phyloP scores from a whole-genome alignment of 2,888 invertebrate species.

The Drosophila neonasuta region DNA sequence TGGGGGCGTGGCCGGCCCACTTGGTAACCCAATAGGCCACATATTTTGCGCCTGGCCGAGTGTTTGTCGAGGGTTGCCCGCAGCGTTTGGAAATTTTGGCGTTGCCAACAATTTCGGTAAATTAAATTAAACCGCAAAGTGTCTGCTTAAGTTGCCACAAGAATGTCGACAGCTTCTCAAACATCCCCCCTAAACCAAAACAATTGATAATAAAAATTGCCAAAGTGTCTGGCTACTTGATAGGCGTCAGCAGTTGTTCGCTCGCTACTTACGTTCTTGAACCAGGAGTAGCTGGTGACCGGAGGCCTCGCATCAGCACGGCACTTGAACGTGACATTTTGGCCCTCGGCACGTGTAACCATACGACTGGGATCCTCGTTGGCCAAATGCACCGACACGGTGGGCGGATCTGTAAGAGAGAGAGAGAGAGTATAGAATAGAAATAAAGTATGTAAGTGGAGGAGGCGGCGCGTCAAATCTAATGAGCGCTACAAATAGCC shows the following conservation, averaged over 20 bases:
- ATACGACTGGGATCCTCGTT: slow-evolving; percentile 86
- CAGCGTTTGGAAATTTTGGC: slow-evolving; percentile 31
- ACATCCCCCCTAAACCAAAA: slow-evolving; percentile 5
- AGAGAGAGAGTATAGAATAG: slow-evolving; percentile 11
- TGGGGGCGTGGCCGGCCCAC: slow-evolving; percentile 4
- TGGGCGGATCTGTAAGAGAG: slow-evolving; percentile 87
- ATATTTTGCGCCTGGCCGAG: slow-evolving; percentile 27
- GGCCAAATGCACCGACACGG: slow-evolving; percentile 87
- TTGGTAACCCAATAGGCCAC: slow-evolving; percentile 44
- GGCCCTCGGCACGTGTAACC: slow-evolving; percentile 86
- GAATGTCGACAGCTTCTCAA: slow-evolving; percentile 46
- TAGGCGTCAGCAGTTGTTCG: slow-evolving; percentile 60
- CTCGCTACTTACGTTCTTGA: slow-evolving; percentile 88
- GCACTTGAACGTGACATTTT: slow-evolving; percentile 90
- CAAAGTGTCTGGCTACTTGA: slow-evolving; percentile 53
- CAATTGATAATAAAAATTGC: slow-evolving; percentile 72
- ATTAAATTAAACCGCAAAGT: slow-evolving; percentile 77
- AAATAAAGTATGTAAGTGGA: slow-evolving; percentile 25
- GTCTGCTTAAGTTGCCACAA: slow-evolving; percentile 66
- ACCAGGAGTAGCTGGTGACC: slow-evolving; percentile 89
- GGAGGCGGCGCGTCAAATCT: slow-evolving; percentile 59
- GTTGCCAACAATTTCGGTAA: slow-evolving; percentile 56
- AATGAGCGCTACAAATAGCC: slow-evolving; percentile 78
- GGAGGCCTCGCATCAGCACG: slow-evolving; percentile 90
- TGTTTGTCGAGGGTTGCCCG: slow-evolving; percentile 20